These are phyloP conservation scores for Azemiops feae DNA, from an alignment of 2,113 vertebrate species.

Conservation along the genomic window DNA sequence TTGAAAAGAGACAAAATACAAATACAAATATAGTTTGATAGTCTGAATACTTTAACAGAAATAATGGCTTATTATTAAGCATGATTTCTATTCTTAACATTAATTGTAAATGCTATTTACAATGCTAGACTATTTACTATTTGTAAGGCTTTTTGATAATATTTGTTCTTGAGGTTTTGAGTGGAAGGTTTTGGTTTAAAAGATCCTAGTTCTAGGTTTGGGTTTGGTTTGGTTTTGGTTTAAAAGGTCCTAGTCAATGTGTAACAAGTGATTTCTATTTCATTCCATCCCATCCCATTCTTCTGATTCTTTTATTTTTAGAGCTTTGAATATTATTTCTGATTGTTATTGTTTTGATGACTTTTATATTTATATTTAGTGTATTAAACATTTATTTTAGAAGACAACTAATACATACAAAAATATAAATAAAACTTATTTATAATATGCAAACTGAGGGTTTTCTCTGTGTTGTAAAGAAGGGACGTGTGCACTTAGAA, in stretches of 20 bases:
- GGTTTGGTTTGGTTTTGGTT: not conserved
- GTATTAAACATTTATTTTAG: not conserved
- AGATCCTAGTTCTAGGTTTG: not conserved
- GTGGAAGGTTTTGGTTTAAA: not conserved
- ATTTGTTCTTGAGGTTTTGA: not conserved
- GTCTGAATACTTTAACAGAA: not conserved
- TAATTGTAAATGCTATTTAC: not conserved
- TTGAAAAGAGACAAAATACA: not conserved
- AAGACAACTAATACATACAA: not conserved
- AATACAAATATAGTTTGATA: not conserved
- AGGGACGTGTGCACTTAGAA: not conserved
- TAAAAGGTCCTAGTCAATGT: not conserved
- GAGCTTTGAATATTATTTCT: not conserved
- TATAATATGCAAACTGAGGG: not conserved
- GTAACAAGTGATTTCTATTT: not conserved
- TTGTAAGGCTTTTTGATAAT: not conserved
- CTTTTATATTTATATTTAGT: not conserved
- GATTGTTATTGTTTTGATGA: not conserved
- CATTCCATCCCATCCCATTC: not conserved
- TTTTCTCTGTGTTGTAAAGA: not conserved
- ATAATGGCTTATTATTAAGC: not conserved
- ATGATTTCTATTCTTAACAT: not conserved
- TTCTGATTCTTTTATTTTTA: not conserved
- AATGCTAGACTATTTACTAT: not conserved
- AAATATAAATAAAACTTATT: not conserved